Base-by-base conservation (phyloP, 1,140 invertebrate species). In the Chrysopa pallens region DNA sequence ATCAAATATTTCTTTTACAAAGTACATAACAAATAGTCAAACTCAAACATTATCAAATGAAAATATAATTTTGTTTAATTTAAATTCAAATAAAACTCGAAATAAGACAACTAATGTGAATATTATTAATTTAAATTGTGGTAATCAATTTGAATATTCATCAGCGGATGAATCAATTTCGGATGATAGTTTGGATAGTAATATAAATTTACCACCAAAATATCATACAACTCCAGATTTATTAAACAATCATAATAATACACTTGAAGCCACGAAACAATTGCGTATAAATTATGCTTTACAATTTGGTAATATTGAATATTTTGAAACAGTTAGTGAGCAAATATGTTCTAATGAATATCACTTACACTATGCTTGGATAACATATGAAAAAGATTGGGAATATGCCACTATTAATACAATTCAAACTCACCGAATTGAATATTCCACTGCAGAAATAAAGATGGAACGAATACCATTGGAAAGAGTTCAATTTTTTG, bases 61-160 rank as follows among this genome's bases (percentile, higher is more conserved):
- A 47, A 52, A 52, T 48, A 46, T 47, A 40, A 43, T 50, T 46
- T 47, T 44, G 42, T 39, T 43, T 29, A 48, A 50, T 46, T 52
- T 49, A 14, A 59, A 57, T 14, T 58, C 31, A 12, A 33, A 11
- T 12, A 9, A 11, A 12, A 11, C 31, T 9, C 31, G 31, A 11
- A 33, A 11, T 33, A 23, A 55, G 29, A 55, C 61, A 11, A 56
- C 62, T 28, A 54, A 64, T 11, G 65, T 70, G 28, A 70, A 65
- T 43, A 71, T 70, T 29, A 70, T 69, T 45, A 68, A 70, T 46
- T 64, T 66, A 38, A 55, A 59, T 43, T 66, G 62, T 52, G 42
- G 57, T 5, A 55, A 49, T 39, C 39, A 42, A 13, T 43, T 51
- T 12, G 61, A 62, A 47, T n/a, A 17, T 29, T 29, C 42, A 4